Evolutionary conservation across 1,140 invertebrate species (phyloP).

Genomic region (Brachionus plicatilis): DNA sequence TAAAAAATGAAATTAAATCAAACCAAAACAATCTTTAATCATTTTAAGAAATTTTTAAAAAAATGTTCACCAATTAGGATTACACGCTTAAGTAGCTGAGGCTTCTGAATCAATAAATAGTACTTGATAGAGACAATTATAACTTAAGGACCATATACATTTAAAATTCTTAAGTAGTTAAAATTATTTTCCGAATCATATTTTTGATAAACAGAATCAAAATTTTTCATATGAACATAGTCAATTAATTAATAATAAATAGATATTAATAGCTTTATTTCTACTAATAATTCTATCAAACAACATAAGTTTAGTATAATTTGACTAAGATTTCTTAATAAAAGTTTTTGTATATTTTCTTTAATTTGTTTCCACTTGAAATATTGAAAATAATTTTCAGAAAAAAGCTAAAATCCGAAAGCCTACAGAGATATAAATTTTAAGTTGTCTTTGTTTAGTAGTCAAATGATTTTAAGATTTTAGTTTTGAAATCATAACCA

Average conservation of each 20-base stretch:
- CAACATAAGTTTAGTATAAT: background rate
- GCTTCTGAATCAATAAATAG: background rate
- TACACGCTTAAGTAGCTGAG: background rate
- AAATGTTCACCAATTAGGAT: background rate
- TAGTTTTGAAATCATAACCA: background rate
- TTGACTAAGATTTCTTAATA: background rate
- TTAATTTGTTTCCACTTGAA: constrained; percentile 31
- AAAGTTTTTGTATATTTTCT: background rate
- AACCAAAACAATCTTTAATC: background rate
- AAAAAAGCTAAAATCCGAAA: background rate
- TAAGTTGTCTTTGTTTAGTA: constrained; percentile 20
- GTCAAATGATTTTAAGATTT: background rate
- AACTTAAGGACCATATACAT: background rate
- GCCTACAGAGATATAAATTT: background rate
- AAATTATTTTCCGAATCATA: background rate
- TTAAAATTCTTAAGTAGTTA: background rate
- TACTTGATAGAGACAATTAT: background rate
- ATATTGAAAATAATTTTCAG: constrained; percentile 6
- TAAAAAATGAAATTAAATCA: background rate
- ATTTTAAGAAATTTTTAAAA: background rate
- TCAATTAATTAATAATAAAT: background rate
- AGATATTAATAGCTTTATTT: background rate
- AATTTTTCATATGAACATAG: background rate
- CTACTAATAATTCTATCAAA: background rate
- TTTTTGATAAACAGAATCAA: background rate